Conservation (phyloP, 1,140 invertebrate species). For the Saccostrea cuccullata region DNA sequence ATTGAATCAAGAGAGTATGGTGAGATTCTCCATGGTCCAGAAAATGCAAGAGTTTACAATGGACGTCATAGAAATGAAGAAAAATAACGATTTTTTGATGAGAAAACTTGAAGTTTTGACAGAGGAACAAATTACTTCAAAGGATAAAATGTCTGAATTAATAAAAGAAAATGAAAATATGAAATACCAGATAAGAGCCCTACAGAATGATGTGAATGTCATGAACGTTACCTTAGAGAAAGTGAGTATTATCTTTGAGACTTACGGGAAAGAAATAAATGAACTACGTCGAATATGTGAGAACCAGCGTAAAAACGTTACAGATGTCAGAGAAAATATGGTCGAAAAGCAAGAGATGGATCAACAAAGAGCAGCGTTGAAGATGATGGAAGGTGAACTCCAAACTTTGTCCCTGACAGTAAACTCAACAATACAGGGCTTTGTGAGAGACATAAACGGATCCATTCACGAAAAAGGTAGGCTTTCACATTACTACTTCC, state of each 20-base stretch:
- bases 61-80: not conserved
- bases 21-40: not conserved
- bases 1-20: not conserved
- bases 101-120: not conserved
- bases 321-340: not conserved
- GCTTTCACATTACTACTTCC: too few relatives aligned
- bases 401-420: too few relatives aligned
- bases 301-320: not conserved
- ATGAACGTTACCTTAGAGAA: not conserved
- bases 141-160: not conserved
- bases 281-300: not conserved
- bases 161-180: not conserved
- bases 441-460: too few relatives aligned
- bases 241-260: not conserved
- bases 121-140: not conserved
- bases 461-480: too few relatives aligned
- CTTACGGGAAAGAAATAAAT: not conserved
- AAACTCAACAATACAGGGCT: too few relatives aligned
- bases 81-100: constrained; percentile 4
- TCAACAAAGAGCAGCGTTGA: too few relatives aligned
- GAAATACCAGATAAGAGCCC: not conserved
- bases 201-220: not conserved
- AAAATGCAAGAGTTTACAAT: not conserved
- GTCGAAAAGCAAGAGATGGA: not conserved
- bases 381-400: too few relatives aligned